Base-by-base conservation (phyloP, 2,797 vertebrate genomes). In the Vireo griseus region DNA sequence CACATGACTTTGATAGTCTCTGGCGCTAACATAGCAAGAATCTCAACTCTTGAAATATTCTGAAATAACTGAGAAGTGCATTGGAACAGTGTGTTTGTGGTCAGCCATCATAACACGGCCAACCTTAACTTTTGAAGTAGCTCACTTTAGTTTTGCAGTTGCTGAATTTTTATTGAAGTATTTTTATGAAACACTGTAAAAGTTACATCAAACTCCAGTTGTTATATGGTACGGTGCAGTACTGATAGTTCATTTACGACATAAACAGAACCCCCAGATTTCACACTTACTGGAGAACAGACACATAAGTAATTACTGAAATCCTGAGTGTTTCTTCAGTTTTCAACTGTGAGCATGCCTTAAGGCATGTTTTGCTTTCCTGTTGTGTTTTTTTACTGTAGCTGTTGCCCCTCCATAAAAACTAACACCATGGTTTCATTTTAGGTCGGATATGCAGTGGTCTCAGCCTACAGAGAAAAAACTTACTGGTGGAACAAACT, bases 361-460 rank as follows among this genome's bases (percentile, higher is more conserved):
- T 76, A 48, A 73, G n/a, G 59, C 37, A 50, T 35, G 19, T 59
- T 44, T 76, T 61, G 6, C 6, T 40, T 86, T 86, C 68, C 26
- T 9, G 0, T 24, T 63, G 1, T 3, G 16, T 5, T 29, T 1
- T 19, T 81, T 50, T 72, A 29, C 39, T 85, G 4, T 45, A 48
- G 15, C 37, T 76, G 33, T 58, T 91, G 63, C 7, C 28, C 39
- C 3, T 48, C 9, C 69, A 11, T 85, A 25, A 79, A 55, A 63
- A 52, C 26, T 86, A 86, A 88, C 15, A 44, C 12, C 51, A 10
- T 37, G 7, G 31, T 94, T 94, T 94, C 8, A 5, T 88, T 92
- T 77, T 94, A 99, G 99, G 94, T 98, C 98, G 9, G 98, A 99
- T 91, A 97, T 98, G 90, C 98, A 99, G 94, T 98, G 98, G 98